These are phyloP conservation scores for Antheraea pernyi DNA, from an alignment of 1,140 invertebrate genomes.

Conservation along the genomic window DNA sequence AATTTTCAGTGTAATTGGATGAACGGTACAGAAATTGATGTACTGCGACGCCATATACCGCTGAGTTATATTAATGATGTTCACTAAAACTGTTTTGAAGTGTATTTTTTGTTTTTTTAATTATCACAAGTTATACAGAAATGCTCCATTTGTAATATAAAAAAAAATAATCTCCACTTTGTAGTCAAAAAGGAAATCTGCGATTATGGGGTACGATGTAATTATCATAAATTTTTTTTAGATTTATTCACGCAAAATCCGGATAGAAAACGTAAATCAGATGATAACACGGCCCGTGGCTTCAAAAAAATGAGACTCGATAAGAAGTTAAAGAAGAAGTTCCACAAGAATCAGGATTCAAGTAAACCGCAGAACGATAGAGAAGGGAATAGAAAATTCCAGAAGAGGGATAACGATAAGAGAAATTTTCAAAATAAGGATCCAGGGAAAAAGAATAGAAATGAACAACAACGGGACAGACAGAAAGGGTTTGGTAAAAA, in stretches of 20 bases:
- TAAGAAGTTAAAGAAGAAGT: slow-evolving; percentile 66
- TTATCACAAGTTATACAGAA: too few species aligned
- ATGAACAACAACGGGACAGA: slow-evolving; percentile 26
- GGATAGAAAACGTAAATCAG: slow-evolving; percentile 56
- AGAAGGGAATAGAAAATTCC: slow-evolving; percentile 40
- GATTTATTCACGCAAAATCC: slow-evolving; percentile 66
- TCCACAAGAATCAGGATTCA: slow-evolving; percentile 45
- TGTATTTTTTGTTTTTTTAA: too few species aligned
- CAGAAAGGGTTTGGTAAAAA: slow-evolving; percentile 38
- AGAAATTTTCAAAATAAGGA: slow-evolving; percentile 36
- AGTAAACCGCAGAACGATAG: slow-evolving; percentile 38
- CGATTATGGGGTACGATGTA: too few species aligned
- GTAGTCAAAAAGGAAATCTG: too few species aligned
- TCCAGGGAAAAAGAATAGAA: slow-evolving; percentile 24
- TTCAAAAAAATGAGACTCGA: slow-evolving; percentile 72
- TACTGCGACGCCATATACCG: too few species aligned
- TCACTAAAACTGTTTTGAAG: too few species aligned
- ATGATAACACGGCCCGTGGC: slow-evolving; percentile 49
- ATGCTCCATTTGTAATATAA: too few species aligned
- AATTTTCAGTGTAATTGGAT: too few species aligned
- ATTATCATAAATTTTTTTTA: slow-evolving; percentile 31
- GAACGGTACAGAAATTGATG: too few species aligned
- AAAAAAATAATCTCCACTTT: too few species aligned
- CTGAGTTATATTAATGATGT: too few species aligned
- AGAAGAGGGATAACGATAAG: slow-evolving; percentile 29